Evolutionary conservation across 2,888 invertebrate species (phyloP), one percentile per base, ranked within the genome.

Genomic region (Amblyjoppa fuscipennis): DNA sequence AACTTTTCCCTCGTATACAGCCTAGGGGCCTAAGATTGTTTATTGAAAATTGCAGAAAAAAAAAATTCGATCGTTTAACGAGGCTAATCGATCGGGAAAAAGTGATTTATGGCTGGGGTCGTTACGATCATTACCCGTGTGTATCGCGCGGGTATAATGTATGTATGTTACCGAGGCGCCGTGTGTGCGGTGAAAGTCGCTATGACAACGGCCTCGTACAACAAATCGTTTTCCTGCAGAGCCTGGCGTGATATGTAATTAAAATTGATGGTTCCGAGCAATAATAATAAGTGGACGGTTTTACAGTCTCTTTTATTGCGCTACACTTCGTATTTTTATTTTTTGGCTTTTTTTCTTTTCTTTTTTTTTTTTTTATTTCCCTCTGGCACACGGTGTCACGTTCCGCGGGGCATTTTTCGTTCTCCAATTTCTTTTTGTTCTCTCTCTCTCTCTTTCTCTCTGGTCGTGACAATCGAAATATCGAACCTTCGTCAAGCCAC

Each of bases 401-500:
- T 82, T 61, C n/a, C 77, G 41, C 11, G 38, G 45, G 80, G 61
- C 83, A 77, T 86, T 85, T 86, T 84, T 86, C 80, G 84, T 87
- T 81, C 66, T 64, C 84, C 74, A 84, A 79, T 86, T 74, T 68
- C 49, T 79, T 81, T 76, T 84, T 79, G 49, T 51, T 74, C 68
- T n/a, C 38, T 66, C 74, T 59, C 59, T 59, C 74, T 59, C 59
- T 20, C 20, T 59, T 13, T 59, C 59, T 59, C 59, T 9, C 59
- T 28, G 38, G 20, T 80, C 53, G 73, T 73, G 81, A 77, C 84
- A 81, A 84, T 84, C 77, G 69, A 64, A 79, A 80, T 79, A 84
- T 84, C 66, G 81, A 81, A 81, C 76, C 70, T 71, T 83, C 78
- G 78, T 77, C 73, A 74, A 61, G 20, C 61, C 34, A 25, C 7